Conservation (phyloP, 1,140 invertebrate genomes). For the Nasonia longicornis region DNA sequence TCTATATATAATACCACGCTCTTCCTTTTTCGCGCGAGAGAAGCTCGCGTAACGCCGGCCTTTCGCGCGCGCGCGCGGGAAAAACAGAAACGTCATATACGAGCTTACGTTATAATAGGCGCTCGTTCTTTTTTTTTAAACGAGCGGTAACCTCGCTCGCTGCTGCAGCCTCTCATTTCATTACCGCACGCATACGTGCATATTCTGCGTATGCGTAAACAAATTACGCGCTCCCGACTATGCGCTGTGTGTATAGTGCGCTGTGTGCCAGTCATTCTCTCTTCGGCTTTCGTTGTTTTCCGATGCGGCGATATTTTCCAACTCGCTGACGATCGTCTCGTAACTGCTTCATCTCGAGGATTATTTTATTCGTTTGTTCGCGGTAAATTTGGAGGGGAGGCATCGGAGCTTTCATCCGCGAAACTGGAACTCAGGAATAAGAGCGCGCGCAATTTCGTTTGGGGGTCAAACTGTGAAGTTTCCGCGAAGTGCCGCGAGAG, state of each 20-base stretch:
- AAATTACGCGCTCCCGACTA: slow-evolving; percentile 21
- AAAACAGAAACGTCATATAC: slow-evolving; percentile 4
- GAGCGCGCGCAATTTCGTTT: neutral
- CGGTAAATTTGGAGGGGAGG: no score
- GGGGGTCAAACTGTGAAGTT: neutral
- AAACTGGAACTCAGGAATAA: neutral
- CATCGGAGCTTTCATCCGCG: neutral
- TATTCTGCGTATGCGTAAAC: slow-evolving; percentile 22
- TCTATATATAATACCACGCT: neutral
- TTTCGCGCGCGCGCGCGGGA: slow-evolving; percentile 13
- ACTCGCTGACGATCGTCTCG: no score
- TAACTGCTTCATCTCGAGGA: no score
- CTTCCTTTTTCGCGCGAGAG: slow-evolving; percentile 4
- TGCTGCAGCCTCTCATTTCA: slow-evolving; percentile 25
- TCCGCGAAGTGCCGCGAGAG: slow-evolving; percentile 9
- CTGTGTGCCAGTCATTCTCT: slow-evolving; percentile 20
- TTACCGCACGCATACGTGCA: slow-evolving; percentile 12
- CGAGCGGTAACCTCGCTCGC: slow-evolving; percentile 2
- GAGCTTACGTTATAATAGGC: slow-evolving; percentile 6
- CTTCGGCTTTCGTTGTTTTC: slow-evolving; percentile 1
- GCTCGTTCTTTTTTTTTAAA: slow-evolving; percentile 9
- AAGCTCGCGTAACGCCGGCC: slow-evolving; percentile 5
- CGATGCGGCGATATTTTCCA: no score
- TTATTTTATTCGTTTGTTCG: no score
- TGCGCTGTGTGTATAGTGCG: neutral